Conservation (phyloP, 2,113 vertebrate species). For the Coturnix japonica region DNA sequence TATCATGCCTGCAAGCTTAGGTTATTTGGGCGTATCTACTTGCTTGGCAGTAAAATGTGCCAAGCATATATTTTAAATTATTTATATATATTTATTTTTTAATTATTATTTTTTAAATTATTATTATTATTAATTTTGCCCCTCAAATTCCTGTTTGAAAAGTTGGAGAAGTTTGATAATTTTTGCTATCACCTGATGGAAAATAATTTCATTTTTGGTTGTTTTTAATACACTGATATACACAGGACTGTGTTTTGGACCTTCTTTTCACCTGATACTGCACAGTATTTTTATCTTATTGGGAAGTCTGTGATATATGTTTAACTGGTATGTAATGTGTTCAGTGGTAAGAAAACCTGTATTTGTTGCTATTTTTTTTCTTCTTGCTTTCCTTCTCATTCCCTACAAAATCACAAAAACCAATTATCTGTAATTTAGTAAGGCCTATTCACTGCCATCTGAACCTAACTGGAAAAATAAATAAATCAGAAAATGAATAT, state of each 20-base stretch:
- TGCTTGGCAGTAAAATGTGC: neutral
- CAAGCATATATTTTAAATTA: no score
- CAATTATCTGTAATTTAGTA: neutral
- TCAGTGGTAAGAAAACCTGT: neutral
- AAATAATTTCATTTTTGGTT: neutral
- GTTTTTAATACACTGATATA: neutral
- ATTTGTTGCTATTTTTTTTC: neutral
- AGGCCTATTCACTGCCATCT: neutral
- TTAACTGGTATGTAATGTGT: neutral
- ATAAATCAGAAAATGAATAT: accelerated
- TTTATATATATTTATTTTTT: no score
- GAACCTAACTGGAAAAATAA: neutral
- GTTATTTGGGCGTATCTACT: neutral
- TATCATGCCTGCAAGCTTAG: neutral
- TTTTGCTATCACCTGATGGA: neutral
- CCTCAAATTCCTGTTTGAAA: neutral
- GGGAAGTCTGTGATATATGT: neutral
- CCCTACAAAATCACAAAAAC: neutral
- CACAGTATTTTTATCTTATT: neutral
- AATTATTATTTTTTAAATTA: no score
- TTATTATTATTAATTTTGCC: neutral
- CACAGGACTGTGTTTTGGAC: neutral
- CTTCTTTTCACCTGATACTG: neutral
- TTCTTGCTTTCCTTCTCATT: neutral
- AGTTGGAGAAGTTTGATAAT: neutral